Evolutionary conservation across 2,113 vertebrate species (phyloP).

Genomic region (Pelecanus crispus): DNA sequence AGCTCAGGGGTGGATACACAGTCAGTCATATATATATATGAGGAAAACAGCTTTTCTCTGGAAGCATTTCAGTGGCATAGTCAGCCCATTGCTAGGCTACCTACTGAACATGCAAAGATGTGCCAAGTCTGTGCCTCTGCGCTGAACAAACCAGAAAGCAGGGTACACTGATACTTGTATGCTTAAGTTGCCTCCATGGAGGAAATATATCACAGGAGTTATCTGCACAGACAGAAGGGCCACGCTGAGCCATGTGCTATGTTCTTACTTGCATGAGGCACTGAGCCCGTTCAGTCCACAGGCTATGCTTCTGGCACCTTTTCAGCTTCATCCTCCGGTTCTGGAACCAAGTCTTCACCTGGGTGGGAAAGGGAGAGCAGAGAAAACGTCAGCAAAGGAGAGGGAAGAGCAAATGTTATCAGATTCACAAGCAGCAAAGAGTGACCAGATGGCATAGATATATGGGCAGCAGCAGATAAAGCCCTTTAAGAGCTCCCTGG

Average conservation of each 20-base stretch:
- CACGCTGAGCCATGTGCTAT: neutral
- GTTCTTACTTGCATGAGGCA: constrained; percentile 23
- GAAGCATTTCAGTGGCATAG: neutral
- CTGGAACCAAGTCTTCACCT: constrained; percentile 89
- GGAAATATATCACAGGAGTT: neutral
- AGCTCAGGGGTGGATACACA: neutral
- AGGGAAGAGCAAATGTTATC: neutral
- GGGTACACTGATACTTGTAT: accelerated
- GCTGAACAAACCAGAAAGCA: neutral
- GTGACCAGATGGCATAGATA: constrained; percentile 20
- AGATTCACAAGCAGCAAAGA: neutral
- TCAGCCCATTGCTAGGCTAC: neutral
- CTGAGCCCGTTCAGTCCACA: constrained; percentile 65
- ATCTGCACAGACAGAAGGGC: neutral
- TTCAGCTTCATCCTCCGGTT: constrained; percentile 85
- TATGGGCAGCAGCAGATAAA: neutral
- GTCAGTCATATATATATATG: neutral
- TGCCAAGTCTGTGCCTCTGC: neutral
- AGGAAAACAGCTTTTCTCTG: neutral
- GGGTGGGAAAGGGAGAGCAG: neutral
- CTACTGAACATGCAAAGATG: neutral
- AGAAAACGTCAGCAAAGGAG: neutral
- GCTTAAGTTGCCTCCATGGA: neutral
- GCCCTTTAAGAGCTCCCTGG: neutral
- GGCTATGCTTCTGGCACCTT: constrained; percentile 75